Evolutionary conservation across 1,140 invertebrate species (phyloP).

Genomic region (Plectrocnemia conspersa): DNA sequence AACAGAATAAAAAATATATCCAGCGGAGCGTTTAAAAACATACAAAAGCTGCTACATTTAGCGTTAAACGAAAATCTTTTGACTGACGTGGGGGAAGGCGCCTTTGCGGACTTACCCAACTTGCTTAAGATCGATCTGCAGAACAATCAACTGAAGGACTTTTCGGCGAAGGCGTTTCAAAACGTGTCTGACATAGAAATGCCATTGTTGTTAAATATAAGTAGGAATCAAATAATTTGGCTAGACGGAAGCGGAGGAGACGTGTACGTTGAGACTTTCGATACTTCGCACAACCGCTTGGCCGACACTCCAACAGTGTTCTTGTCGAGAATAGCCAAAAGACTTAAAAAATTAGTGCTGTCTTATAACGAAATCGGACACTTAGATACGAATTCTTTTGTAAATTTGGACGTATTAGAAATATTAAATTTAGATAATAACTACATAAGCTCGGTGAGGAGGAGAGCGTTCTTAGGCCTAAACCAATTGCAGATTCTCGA

Average conservation of each 20-base stretch:
- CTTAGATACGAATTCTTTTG: slow-evolving; percentile 68
- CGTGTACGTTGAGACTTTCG: slow-evolving; percentile 62
- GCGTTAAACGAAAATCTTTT: slow-evolving; percentile 65
- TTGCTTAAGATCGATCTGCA: slow-evolving; percentile 68
- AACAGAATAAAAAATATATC: slow-evolving; percentile 62
- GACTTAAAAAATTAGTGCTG: slow-evolving; percentile 61
- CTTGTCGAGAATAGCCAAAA: slow-evolving; percentile 57
- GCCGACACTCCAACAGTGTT: slow-evolving; percentile 60
- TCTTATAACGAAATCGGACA: slow-evolving; percentile 69
- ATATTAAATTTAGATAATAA: slow-evolving; percentile 71
- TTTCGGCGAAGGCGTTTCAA: slow-evolving; percentile 62
- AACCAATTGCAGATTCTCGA: slow-evolving; percentile 72
- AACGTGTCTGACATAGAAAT: slow-evolving; percentile 59
- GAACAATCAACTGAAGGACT: slow-evolving; percentile 61
- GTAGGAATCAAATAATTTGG: slow-evolving; percentile 60
- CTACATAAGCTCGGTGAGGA: slow-evolving; percentile 63
- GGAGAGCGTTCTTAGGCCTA: slow-evolving; percentile 70
- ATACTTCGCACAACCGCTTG: slow-evolving; percentile 66
- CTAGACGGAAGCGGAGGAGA: slow-evolving; percentile 54
- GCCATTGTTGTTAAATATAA: slow-evolving; percentile 63
- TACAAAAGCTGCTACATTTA: slow-evolving; percentile 64
- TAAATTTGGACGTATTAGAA: slow-evolving; percentile 64
- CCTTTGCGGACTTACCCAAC: slow-evolving; percentile 65
- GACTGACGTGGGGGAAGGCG: slow-evolving; percentile 55
- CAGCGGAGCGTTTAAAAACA: slow-evolving; percentile 57